Evolutionary conservation across 2,888 invertebrate species (phyloP).

Genomic region (Athalia circularis): DNA sequence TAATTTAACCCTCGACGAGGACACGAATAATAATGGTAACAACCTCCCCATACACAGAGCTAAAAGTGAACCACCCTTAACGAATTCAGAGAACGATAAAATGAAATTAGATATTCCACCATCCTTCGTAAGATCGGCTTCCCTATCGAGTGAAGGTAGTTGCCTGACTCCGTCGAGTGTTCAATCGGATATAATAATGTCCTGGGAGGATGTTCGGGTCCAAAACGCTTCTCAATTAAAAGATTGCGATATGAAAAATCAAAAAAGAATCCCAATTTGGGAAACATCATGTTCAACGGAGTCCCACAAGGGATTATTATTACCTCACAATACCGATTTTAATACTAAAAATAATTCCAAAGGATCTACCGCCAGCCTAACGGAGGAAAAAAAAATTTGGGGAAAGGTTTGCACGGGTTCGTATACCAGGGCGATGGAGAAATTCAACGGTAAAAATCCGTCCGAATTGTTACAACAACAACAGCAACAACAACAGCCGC

Average conservation of each 20-base stretch:
- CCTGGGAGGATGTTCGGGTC: constrained; percentile 67
- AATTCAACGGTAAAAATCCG: constrained; percentile 66
- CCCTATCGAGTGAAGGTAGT: constrained; percentile 67
- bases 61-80: constrained; percentile 55
- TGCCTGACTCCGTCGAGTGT: constrained; percentile 67
- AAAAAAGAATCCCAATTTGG: background rate
- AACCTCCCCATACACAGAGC: constrained; percentile 43
- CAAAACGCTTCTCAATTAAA: no score
- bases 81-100: constrained; percentile 51
- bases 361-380: constrained; percentile 48
- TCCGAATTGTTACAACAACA: constrained; percentile 48
- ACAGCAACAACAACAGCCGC: background rate
- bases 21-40: constrained; percentile 46
- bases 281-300: constrained; percentile 11
- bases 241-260: background rate
- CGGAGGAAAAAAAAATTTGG: constrained; percentile 67
- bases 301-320: constrained; percentile 7
- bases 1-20: constrained; percentile 55
- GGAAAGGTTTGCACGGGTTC: constrained; percentile 74
- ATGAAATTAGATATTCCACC: constrained; percentile 58
- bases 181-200: constrained; percentile 65
- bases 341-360: background rate
- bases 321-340: background rate
- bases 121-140: constrained; percentile 64
- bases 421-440: constrained; percentile 74